Evolutionary conservation across 2,888 invertebrate species (phyloP).

Genomic region (Phyllotreta striolata): DNA sequence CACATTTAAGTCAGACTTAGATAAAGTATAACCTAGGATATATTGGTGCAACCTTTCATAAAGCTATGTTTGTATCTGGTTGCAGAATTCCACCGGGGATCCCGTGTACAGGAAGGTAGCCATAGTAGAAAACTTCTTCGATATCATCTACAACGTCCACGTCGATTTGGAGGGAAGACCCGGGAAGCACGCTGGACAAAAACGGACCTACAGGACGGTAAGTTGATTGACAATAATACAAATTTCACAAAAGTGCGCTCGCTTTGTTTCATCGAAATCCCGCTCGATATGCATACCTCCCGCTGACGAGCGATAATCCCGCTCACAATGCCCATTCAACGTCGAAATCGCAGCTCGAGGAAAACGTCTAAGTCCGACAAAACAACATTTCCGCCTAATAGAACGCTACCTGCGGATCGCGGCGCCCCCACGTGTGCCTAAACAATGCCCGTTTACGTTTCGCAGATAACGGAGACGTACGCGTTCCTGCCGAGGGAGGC

Average conservation of each 20-base stretch:
- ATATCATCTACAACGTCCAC: slow-evolving; percentile 95
- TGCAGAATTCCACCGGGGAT: slow-evolving; percentile 76
- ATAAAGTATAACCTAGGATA: no score
- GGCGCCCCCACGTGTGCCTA: neutral
- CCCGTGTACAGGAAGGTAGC: slow-evolving; percentile 91
- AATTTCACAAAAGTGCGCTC: no score
- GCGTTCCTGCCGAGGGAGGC: slow-evolving; percentile 96
- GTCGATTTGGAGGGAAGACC: slow-evolving; percentile 91
- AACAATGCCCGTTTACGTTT: neutral
- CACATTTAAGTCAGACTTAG: no score
- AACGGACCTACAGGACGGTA: slow-evolving; percentile 94
- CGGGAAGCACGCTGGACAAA: slow-evolving; percentile 97
- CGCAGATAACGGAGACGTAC: slow-evolving; percentile 94
- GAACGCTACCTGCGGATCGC: neutral
- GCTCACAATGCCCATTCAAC: no score
- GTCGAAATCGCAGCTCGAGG: slow-evolving; percentile 7
- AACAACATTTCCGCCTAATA: slow-evolving; percentile 8
- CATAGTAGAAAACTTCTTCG: slow-evolving; percentile 96
- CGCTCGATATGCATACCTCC: no score
- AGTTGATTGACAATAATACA: slow-evolving; percentile 54
- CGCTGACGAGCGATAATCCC: no score
- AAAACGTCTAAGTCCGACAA: slow-evolving; percentile 16
- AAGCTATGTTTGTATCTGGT: slow-evolving; percentile 57
- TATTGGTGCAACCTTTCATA: no score
- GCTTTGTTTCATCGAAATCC: no score